Conservation (phyloP, 2,888 invertebrate species). For the Pycnomerus fuliginosus region DNA sequence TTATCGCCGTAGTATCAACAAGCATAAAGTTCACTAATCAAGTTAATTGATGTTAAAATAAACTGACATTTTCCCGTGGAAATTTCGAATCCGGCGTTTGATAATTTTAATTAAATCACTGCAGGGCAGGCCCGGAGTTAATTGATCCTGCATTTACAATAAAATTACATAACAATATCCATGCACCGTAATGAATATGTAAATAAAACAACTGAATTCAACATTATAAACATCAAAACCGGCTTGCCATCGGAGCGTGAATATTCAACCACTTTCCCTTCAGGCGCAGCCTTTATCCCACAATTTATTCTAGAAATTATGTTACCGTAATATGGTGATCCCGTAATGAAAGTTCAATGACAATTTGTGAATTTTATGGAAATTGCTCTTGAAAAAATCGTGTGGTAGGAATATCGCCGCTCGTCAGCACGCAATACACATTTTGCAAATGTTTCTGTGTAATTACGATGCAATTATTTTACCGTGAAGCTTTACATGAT, state of each 20-base stretch:
- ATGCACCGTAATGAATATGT: constrained; percentile 23
- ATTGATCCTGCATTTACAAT: too few species aligned
- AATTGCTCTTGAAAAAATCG: neutral
- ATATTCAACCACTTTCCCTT: constrained; percentile 31
- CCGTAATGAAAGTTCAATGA: constrained; percentile 2
- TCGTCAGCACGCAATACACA: constrained; percentile 29
- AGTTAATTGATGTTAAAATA: too few species aligned
- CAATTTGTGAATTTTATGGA: constrained; percentile 1
- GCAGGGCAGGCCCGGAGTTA: too few species aligned
- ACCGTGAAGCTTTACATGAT: constrained; percentile 21
- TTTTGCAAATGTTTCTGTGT: constrained; percentile 28
- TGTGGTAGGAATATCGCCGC: constrained; percentile 6
- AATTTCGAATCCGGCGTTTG: too few species aligned
- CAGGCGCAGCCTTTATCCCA: constrained; percentile 20
- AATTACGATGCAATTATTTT: constrained; percentile 29
- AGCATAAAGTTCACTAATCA: too few species aligned
- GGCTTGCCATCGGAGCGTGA: constrained; percentile 28
- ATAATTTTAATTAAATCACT: too few species aligned
- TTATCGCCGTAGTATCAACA: too few species aligned
- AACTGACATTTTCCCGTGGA: too few species aligned
- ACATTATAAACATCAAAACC: constrained; percentile 27
- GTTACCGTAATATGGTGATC: constrained; percentile 1
- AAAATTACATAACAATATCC: constrained; percentile 27
- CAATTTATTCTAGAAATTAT: constrained; percentile 25
- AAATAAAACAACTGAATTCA: constrained; percentile 25